Conservation (phyloP, 2,888 invertebrate genomes). For the Coleophora deauratella region DNA sequence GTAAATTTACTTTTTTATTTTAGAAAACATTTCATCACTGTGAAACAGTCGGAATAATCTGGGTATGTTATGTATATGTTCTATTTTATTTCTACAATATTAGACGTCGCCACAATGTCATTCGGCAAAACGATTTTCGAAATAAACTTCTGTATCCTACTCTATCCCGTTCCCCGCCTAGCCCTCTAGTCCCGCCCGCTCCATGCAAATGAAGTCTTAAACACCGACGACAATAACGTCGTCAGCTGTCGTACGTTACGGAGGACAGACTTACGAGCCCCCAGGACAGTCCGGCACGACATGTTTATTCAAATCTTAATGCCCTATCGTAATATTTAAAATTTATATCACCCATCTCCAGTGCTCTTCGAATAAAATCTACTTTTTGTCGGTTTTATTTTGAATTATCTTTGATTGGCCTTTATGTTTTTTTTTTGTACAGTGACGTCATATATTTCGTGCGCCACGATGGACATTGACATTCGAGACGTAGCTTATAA, state of each 20-base stretch:
- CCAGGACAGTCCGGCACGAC: slow-evolving; percentile 27
- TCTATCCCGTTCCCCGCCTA: not conserved
- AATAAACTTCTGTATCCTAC: too few species aligned
- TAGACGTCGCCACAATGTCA: too few species aligned
- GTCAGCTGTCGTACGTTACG: slow-evolving; percentile 36
- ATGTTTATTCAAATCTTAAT: slow-evolving; percentile 67
- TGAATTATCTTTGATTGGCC: slow-evolving; percentile 26
- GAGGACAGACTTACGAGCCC: slow-evolving; percentile 27
- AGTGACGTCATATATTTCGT: too few species aligned
- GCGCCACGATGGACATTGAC: slow-evolving; percentile 17
- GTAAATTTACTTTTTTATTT: too few species aligned
- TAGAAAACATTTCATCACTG: too few species aligned
- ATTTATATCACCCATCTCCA: slow-evolving; percentile 44
- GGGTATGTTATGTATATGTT: too few species aligned
- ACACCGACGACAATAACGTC: slow-evolving; percentile 32
- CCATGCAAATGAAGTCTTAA: slow-evolving; percentile 41
- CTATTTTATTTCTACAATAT: too few species aligned
- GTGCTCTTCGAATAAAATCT: slow-evolving; percentile 18
- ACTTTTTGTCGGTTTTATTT: slow-evolving; percentile 26
- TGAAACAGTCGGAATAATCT: too few species aligned
- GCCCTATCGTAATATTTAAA: slow-evolving; percentile 53
- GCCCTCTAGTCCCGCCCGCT: slow-evolving; percentile 7
- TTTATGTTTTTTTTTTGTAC: not conserved
- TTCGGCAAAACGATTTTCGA: too few species aligned
- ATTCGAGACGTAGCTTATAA: slow-evolving; percentile 24